Conservation (phyloP, 2,888 invertebrate genomes). For the Drosophila birchii region DNA sequence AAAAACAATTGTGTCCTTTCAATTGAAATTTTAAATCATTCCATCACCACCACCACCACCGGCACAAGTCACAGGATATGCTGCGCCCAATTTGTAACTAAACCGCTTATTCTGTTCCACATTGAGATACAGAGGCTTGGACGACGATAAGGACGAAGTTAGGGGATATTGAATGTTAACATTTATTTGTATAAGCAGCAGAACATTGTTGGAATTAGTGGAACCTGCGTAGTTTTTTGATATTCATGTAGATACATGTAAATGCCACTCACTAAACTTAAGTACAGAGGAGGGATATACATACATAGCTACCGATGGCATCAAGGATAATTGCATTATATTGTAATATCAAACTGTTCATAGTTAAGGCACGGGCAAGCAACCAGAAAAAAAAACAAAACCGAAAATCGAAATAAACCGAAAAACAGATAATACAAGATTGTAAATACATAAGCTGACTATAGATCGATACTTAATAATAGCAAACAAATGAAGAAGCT, state of each 20-base stretch:
- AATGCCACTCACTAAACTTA: slow-evolving; percentile 51
- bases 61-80: slow-evolving; percentile 32
- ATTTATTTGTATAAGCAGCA: slow-evolving; percentile 58
- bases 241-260: slow-evolving; percentile 61
- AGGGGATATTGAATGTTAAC: slow-evolving; percentile 62
- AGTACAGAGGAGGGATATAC: slow-evolving; percentile 27
- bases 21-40: slow-evolving; percentile 29
- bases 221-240: slow-evolving; percentile 62
- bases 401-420: background rate
- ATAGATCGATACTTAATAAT: slow-evolving; percentile 26
- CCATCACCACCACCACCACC: slow-evolving; percentile 19
- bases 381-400: slow-evolving; percentile 33
- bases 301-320: slow-evolving; percentile 32
- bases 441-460: slow-evolving; percentile 68
- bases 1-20: slow-evolving; percentile 6
- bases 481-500: slow-evolving; percentile 38
- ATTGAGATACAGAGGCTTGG: slow-evolving; percentile 50
- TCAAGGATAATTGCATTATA: slow-evolving; percentile 52
- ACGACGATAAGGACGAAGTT: slow-evolving; percentile 8
- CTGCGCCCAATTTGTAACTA: slow-evolving; percentile 47
- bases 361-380: slow-evolving; percentile 68
- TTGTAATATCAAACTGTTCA: slow-evolving; percentile 77
- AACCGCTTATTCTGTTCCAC: slow-evolving; percentile 43
- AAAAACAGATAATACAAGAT: slow-evolving; percentile 29
- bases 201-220: slow-evolving; percentile 51